These are phyloP conservation scores for Riptortus pedestris DNA, from an alignment of 1,140 invertebrate species.

Conservation along the genomic window DNA sequence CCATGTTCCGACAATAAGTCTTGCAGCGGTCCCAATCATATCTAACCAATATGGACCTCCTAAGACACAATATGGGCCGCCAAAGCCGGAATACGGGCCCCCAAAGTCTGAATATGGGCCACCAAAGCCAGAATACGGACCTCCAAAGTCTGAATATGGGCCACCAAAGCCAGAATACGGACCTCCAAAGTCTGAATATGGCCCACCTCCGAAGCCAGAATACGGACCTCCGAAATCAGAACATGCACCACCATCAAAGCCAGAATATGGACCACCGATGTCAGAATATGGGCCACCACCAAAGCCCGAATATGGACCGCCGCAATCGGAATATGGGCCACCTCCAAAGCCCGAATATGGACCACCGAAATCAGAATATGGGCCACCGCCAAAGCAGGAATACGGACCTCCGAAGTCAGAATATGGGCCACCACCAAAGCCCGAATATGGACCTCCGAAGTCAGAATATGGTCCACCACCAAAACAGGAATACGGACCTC, in stretches of 20 bases:
- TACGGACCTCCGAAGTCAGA: constrained; percentile 21
- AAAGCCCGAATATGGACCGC: constrained; percentile 25
- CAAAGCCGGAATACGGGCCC: constrained; percentile 21
- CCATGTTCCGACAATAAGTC: constrained; percentile 24
- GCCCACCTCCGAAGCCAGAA: constrained; percentile 21
- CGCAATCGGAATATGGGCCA: constrained; percentile 25
- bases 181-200: constrained; percentile 24
- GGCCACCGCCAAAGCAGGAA: constrained; percentile 26
- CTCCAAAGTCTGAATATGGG: constrained; percentile 25
- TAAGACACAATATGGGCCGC: constrained; percentile 22
- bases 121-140: constrained; percentile 24
- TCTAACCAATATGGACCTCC: constrained; percentile 13
- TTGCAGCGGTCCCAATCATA: constrained; percentile 14
- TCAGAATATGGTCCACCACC: constrained; percentile 22
- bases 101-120: constrained; percentile 22
- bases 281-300: constrained; percentile 21
- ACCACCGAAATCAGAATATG: constrained; percentile 23
- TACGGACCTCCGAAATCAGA: constrained; percentile 20
- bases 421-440: constrained; percentile 25
- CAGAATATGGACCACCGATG: constrained; percentile 23
- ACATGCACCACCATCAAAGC: constrained; percentile 23
- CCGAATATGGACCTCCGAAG: constrained; percentile 21
- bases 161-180: constrained; percentile 21
- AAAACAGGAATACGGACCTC: constrained; percentile 6
- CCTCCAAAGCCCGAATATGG: constrained; percentile 21